A percentile compares a stretch with the other conserved stretches of the same genome.
phyloP scores from a whole-genome alignment of 2,888 invertebrate genomes.

The Cistogaster globosa region DNA sequence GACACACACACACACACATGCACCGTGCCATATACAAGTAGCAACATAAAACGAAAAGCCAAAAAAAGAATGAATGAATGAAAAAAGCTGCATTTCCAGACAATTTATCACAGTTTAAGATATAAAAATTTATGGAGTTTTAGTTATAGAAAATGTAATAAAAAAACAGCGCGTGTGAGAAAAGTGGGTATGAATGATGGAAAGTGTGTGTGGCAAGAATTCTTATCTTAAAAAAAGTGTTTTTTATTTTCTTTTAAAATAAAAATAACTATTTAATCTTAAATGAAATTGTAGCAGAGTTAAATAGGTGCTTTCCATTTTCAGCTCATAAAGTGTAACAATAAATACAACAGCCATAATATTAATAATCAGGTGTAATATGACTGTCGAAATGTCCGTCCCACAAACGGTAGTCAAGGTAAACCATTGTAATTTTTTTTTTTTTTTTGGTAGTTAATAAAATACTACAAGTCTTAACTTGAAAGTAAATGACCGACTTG shows the following conservation, averaged over 20 bases:
- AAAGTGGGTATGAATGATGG: conserved; percentile 19
- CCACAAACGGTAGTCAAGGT: conserved; percentile 46
- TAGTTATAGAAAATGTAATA: conserved; percentile 26
- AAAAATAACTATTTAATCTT: background rate
- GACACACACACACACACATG: conserved; percentile 38
- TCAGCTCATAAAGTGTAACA: conserved; percentile 57
- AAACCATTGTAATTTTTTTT: conserved; percentile 11
- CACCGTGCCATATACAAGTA: conserved; percentile 24
- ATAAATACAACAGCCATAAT: conserved; percentile 39
- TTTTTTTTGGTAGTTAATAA: conserved; percentile 54
- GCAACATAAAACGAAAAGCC: conserved; percentile 7
- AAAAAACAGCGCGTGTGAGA: conserved; percentile 35
- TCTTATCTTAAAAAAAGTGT: conserved; percentile 52
- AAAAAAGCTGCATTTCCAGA: conserved; percentile 60
- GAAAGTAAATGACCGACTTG: conserved; percentile 68
- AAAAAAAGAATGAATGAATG: conserved; percentile 18
- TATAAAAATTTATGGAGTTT: conserved; percentile 18
- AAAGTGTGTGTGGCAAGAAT: conserved; percentile 31
- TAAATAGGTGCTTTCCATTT: conserved; percentile 27
- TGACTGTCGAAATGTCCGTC: conserved; percentile 19
- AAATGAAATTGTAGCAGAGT: conserved; percentile 26
- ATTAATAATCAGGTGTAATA: conserved; percentile 69
- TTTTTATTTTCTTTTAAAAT: conserved; percentile 11
- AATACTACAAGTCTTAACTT: conserved; percentile 48
- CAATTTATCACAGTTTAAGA: conserved; percentile 51